phyloP scores from a whole-genome alignment of 1,140 invertebrate species.

The Brevipalpus yothersi region DNA sequence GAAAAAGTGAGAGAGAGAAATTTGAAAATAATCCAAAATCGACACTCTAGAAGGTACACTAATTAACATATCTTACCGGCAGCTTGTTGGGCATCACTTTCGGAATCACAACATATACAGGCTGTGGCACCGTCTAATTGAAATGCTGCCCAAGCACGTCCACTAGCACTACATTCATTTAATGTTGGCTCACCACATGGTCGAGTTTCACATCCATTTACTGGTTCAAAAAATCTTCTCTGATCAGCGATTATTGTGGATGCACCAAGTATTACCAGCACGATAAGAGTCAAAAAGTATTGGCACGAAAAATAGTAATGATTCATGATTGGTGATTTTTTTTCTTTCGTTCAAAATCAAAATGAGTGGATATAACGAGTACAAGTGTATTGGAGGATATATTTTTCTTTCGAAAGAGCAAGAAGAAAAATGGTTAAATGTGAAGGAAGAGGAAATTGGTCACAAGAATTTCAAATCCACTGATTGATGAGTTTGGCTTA shows the following conservation, averaged over 20 bases:
- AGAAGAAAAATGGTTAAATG: no score
- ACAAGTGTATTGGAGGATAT: no score
- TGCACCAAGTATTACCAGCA: background rate
- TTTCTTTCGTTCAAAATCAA: no score
- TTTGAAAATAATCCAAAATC: background rate
- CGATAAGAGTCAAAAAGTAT: background rate
- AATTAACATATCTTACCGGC: background rate
- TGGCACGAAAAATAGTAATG: no score
- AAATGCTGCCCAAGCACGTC: background rate
- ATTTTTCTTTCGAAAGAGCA: no score
- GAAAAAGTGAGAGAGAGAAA: background rate
- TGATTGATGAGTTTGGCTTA: no score
- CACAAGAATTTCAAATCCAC: no score
- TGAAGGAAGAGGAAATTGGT: no score
- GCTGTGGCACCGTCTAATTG: background rate
- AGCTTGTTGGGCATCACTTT: background rate
- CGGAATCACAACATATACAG: background rate
- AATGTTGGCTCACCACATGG: background rate
- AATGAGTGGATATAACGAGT: no score
- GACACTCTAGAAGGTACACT: background rate
- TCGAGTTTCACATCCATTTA: background rate
- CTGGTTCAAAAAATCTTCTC: background rate
- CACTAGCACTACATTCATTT: background rate
- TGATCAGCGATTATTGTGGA: background rate
- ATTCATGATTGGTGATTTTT: no score